These are phyloP conservation scores for Rhagonycha lutea DNA, from an alignment of 2,888 invertebrate species.

Conservation along the genomic window DNA sequence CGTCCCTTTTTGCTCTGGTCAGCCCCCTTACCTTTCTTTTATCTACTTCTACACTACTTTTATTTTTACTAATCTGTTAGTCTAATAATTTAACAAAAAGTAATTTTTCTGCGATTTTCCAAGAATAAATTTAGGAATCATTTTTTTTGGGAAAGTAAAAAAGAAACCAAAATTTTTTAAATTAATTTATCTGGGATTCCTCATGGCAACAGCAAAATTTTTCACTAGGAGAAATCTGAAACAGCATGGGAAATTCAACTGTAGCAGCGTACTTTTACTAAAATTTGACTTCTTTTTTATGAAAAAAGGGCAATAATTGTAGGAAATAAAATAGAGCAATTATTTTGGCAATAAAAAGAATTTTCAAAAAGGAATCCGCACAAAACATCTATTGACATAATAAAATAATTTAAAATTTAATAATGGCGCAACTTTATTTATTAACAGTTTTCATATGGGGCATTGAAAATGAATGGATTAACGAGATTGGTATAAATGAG, in stretches of 20 bases:
- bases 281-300: no score
- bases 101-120: background rate
- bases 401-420: no score
- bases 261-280: no score
- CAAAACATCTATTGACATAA: no score
- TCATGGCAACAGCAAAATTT: background rate
- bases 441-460: no score
- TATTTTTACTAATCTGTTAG: background rate
- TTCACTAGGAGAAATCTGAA: background rate
- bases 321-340: no score
- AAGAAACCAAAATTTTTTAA: background rate
- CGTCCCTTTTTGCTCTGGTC: background rate
- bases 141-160: background rate
- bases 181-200: background rate
- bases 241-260: background rate
- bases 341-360: no score
- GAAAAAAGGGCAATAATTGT: no score
- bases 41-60: background rate
- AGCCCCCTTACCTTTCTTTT: background rate
- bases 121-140: background rate
- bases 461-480: no score
- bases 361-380: no score
- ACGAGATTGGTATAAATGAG: no score
- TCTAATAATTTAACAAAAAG: background rate
- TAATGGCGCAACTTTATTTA: no score